These are phyloP conservation scores for Calypte anna DNA, from an alignment of 2,113 vertebrate species.

Conservation along the genomic window DNA sequence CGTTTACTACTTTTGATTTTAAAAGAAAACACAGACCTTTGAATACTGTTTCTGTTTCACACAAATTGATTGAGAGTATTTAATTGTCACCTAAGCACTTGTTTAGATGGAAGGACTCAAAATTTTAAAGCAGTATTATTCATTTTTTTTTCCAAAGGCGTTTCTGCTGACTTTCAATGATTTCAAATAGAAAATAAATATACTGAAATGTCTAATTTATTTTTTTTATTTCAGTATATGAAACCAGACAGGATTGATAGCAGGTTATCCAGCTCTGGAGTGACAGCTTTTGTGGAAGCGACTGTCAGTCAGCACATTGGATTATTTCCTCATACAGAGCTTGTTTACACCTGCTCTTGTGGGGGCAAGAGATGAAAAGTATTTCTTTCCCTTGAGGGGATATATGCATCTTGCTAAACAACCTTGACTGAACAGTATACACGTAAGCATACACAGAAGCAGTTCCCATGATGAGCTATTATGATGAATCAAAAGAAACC, in stretches of 20 bases:
- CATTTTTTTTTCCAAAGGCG: background rate
- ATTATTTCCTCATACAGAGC: background rate
- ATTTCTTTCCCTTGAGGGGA: background rate
- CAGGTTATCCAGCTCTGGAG: background rate
- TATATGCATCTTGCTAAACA: background rate
- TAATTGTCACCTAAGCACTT: background rate
- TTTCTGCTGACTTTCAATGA: background rate
- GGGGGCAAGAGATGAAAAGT: background rate
- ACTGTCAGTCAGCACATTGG: background rate
- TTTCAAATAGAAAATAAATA: background rate
- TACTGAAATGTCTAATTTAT: background rate
- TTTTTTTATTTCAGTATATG: background rate
- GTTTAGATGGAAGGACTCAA: background rate
- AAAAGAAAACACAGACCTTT: background rate
- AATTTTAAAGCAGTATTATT: background rate
- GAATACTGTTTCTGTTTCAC: background rate
- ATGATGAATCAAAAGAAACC: conserved; percentile 44
- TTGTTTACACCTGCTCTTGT: background rate
- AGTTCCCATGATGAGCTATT: conserved; percentile 34
- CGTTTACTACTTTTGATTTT: background rate
- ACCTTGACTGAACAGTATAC: background rate
- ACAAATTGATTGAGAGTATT: background rate
- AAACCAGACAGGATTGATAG: background rate
- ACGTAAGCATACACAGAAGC: background rate
- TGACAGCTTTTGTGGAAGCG: background rate